Evolutionary conservation across 2,888 invertebrate species (phyloP).

Genomic region (Metopia argyrocephala): DNA sequence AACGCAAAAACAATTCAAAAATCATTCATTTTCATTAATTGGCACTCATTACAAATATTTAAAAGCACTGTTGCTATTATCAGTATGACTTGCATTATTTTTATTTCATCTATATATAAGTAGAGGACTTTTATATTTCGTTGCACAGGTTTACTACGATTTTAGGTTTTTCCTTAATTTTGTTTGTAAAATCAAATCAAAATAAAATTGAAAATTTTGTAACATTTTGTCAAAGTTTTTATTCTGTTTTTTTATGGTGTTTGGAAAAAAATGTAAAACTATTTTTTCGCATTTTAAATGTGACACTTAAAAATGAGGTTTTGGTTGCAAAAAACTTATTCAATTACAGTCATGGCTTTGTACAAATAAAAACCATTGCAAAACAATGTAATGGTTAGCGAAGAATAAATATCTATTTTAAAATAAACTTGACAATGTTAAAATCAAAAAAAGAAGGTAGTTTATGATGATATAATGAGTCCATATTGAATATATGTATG

Average conservation of each 20-base stretch:
- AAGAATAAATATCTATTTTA: neutral
- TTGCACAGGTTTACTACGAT: too few species aligned
- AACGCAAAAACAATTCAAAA: too few species aligned
- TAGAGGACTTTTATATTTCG: too few species aligned
- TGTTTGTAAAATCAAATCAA: too few species aligned
- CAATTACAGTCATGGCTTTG: slow-evolving; percentile 35
- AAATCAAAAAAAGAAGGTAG: neutral
- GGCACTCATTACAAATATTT: too few species aligned
- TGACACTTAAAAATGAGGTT: slow-evolving; percentile 18
- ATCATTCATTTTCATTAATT: too few species aligned
- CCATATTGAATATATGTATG: too few species aligned
- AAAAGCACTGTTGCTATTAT: too few species aligned
- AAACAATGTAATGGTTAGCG: neutral
- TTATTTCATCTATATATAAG: too few species aligned
- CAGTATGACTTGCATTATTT: too few species aligned
- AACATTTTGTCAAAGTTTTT: neutral
- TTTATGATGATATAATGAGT: neutral
- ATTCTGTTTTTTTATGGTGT: neutral
- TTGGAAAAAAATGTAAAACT: neutral
- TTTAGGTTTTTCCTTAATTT: too few species aligned
- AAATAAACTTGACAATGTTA: neutral
- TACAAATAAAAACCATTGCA: neutral
- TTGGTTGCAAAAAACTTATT: slow-evolving; percentile 21
- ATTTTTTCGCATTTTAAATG: slow-evolving; percentile 6
- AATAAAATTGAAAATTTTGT: too few species aligned